These are phyloP conservation scores for Sinocyclocheilus rhinocerous DNA, from an alignment of 2,113 vertebrate species.

Conservation along the genomic window DNA sequence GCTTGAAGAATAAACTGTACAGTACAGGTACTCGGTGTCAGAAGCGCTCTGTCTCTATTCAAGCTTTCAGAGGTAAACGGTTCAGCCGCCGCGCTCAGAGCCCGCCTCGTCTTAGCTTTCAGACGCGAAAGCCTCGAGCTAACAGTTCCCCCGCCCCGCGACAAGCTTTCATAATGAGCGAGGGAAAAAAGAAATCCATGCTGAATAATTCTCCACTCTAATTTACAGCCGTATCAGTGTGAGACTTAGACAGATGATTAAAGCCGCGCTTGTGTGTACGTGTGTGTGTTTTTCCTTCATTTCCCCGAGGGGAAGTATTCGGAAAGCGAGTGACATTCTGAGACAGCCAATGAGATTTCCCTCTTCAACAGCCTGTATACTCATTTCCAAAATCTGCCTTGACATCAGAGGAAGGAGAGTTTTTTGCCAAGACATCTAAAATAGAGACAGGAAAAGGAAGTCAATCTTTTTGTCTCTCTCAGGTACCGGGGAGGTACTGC, in stretches of 20 bases:
- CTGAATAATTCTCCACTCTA: constrained; percentile 64
- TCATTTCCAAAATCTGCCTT: constrained; percentile 37
- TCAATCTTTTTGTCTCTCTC: constrained; percentile 50
- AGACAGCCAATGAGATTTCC: constrained; percentile 27
- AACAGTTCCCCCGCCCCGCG: constrained; percentile 49
- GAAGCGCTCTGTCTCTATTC: constrained; percentile 64
- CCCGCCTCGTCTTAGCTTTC: constrained; percentile 47
- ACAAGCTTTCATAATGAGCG: constrained; percentile 59
- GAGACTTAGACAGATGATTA: constrained; percentile 58
- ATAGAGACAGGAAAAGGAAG: constrained; percentile 52
- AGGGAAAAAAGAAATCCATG: constrained; percentile 54
- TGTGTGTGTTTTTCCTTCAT: constrained; percentile 46
- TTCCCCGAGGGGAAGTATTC: constrained; percentile 46
- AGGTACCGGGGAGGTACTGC: constrained; percentile 52
- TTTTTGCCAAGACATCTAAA: constrained; percentile 35
- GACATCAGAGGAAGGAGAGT: constrained; percentile 53
- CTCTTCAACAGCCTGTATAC: constrained; percentile 32
- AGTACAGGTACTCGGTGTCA: constrained; percentile 54
- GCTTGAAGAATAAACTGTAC: constrained; percentile 63
- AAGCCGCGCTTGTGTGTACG: constrained; percentile 44
- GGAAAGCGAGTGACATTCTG: constrained; percentile 39
- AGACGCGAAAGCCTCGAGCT: constrained; percentile 46
- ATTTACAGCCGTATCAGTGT: constrained; percentile 63
- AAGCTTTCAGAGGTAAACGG: constrained; percentile 58
- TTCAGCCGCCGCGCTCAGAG: neutral